These are phyloP conservation scores for Gadopsis bispinosus DNA, from an alignment of 2,797 vertebrate genomes.

Conservation along the genomic window DNA sequence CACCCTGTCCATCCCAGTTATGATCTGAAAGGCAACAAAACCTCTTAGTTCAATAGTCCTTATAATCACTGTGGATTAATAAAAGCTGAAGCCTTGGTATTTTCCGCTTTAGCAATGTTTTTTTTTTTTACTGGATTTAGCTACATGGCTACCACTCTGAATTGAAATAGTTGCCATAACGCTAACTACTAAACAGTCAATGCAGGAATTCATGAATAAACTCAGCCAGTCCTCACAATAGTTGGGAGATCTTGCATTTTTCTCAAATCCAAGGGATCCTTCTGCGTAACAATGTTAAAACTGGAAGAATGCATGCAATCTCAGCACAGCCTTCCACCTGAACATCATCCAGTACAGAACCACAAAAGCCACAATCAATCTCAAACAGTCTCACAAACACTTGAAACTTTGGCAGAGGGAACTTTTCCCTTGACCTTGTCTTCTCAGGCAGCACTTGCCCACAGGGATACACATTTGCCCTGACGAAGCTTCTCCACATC, in stretches of 20 bases:
- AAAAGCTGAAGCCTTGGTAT: conserved; percentile 10
- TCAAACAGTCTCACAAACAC: conserved; percentile 12
- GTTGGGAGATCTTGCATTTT: background rate
- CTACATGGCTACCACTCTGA: background rate
- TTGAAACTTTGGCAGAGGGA: background rate
- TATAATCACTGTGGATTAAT: conserved; percentile 17
- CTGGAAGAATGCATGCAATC: background rate
- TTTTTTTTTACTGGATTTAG: conserved; percentile 8
- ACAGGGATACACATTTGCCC: background rate
- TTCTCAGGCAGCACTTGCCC: background rate
- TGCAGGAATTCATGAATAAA: background rate
- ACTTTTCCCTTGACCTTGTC: background rate
- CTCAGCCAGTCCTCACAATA: conserved; percentile 11
- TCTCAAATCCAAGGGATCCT: conserved; percentile 6
- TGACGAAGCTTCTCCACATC: background rate
- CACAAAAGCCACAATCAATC: conserved; percentile 19
- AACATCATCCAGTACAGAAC: conserved; percentile 8
- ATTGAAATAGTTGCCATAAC: conserved; percentile 1
- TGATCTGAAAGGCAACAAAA: conserved; percentile 32
- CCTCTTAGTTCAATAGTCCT: conserved; percentile 5
- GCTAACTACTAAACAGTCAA: background rate
- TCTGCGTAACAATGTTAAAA: background rate
- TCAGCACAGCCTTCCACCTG: conserved; percentile 7
- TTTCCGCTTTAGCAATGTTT: background rate
- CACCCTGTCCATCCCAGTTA: conserved; percentile 35